Conservation (phyloP, 1,140 invertebrate species). For the Drosophila punjabiensis region DNA sequence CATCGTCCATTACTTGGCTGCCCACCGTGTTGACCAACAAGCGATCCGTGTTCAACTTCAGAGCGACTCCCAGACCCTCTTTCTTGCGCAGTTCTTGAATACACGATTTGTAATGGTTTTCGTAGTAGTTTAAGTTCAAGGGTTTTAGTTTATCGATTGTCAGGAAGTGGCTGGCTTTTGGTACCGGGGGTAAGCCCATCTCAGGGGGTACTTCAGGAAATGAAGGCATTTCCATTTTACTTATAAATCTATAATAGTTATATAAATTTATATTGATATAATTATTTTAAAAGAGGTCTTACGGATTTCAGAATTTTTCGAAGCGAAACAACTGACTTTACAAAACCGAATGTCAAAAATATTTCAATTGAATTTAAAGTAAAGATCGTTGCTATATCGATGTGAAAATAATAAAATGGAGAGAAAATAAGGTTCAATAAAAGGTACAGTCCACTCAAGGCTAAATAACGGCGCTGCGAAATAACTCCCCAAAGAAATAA, state of each 20-base stretch:
- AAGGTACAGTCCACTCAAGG: conserved; percentile 7
- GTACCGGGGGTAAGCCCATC: not conserved
- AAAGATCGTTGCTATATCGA: not conserved
- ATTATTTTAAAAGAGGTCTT: not conserved
- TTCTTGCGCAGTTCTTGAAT: not conserved
- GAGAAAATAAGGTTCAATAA: not conserved
- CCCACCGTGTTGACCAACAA: not conserved
- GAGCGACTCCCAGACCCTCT: not conserved
- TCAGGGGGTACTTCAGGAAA: not conserved
- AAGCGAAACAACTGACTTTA: not conserved
- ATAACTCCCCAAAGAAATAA: too few relatives aligned
- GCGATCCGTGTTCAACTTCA: not conserved
- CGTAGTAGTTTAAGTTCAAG: not conserved
- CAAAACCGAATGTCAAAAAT: not conserved
- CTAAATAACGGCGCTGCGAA: too few relatives aligned
- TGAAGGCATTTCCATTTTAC: not conserved
- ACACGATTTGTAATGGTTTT: not conserved
- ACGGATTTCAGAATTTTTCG: not conserved
- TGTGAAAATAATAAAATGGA: not conserved
- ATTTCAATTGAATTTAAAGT: not conserved
- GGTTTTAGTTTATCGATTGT: not conserved
- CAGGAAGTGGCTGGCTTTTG: too few relatives aligned
- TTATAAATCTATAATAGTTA: not conserved
- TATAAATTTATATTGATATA: not conserved
- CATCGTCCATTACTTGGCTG: not conserved